Percentiles rank a stretch among this genome's conserved stretches.
Conservation (phyloP, 1,140 invertebrate genomes). For the Aphelenchoides fujianensis region DNA sequence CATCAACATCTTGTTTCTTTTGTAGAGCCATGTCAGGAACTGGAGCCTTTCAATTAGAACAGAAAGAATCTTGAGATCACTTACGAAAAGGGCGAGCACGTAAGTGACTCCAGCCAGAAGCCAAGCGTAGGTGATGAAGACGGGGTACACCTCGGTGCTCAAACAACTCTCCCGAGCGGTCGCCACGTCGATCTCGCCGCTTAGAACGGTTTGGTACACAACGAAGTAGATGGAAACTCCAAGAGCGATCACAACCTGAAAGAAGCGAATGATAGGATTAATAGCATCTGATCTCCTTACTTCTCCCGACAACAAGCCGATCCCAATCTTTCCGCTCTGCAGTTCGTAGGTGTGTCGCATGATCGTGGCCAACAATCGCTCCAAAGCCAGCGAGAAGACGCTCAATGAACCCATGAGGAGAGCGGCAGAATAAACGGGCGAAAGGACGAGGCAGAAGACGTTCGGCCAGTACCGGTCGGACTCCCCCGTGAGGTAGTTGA, state of each 20-base stretch:
- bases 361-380: background rate
- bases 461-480: background rate
- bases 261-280: background rate
- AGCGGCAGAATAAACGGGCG: background rate
- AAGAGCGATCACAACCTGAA: background rate
- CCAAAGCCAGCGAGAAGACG: conserved; percentile 3
- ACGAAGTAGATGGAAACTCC: background rate
- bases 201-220: conserved; percentile 1
- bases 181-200: background rate
- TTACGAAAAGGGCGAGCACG: background rate
- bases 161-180: background rate
- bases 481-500: background rate
- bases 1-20: background rate
- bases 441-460: background rate
- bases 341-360: conserved; percentile 4
- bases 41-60: background rate
- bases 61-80: background rate
- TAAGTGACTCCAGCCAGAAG: background rate
- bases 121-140: background rate
- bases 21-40: conserved; percentile 3
- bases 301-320: background rate
- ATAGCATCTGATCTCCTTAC: background rate
- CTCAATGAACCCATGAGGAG: background rate
- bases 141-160: conserved; percentile 1
- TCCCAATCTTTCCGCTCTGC: background rate